Base-by-base conservation (phyloP, 2,797 vertebrate species). In the Manis pentadactyla region DNA sequence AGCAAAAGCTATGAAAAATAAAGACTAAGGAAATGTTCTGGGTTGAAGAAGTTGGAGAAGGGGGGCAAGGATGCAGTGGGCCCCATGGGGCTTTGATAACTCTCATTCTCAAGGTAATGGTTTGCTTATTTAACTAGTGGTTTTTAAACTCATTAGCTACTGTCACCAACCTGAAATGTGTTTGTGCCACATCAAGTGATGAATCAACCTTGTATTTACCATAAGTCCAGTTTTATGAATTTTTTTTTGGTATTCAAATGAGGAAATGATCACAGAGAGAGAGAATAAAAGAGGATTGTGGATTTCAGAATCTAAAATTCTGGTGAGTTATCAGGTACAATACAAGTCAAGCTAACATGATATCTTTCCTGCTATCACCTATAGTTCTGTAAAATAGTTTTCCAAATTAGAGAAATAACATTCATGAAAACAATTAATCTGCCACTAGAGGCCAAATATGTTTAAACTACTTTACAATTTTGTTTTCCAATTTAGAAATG, bases 401-500 rank as follows among this genome's bases (percentile, higher is more conserved):
- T 85, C 78, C 25, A 86, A 93, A 88, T 85, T 69, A 89, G 23
- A 89, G 23, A 63, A 78, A 29, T 27, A 94, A 79, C 23, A 78
- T 61, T 90, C 53, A 88, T 42, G 27, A 82, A 31, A 95, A 57
- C 61, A 94, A 92, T 57, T 64, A 92, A 59, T 90, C 93, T 93
- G 79, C 46, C 25, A 83, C 0, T 73, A 86, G 53, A 85, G 29
- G 31, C 3, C 10, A 74, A 57, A 71, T 81, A 89, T 68, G 95
- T 96, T 95, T 68, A 77, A 96, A 93, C 53, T 46, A 31, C 19
- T 93, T 93, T 66, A 39, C 59, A 31, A 81, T 75, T 97, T 71
- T 97, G 79, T 90, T 88, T 93, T 61, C 55, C 75, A 59, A 96
- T 98, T 94, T 98, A 99, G 99, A 99, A 97, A 98, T 99, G 97